Evolutionary conservation across 2,797 vertebrate genomes (phyloP), one percentile per base, ranked within the genome.

Genomic region (Carduelis carduelis): DNA sequence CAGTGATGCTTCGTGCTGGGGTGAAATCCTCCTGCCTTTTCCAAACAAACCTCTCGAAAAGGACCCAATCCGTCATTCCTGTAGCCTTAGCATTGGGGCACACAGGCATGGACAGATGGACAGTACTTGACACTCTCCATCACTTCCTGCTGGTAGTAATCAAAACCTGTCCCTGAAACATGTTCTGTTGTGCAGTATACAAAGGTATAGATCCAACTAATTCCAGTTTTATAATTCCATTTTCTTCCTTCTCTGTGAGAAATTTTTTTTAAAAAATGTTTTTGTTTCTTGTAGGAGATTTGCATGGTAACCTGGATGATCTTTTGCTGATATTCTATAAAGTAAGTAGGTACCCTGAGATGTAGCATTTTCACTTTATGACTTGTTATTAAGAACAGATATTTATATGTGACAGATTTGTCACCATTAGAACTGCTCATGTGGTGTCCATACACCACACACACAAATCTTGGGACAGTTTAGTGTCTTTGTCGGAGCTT

Each of bases 261-360:
- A 74, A 75, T 11, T 59, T 37, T 57, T 34, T 24, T 4, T 3
- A 2, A 19, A 27, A n/a, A 77, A 5, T 12, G 43, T 63, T 90
- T 87, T 61, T 97, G 35, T 96, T 84, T 85, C 77, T 57, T 96
- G 21, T 97, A 99, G 99, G 99, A 93, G 99, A 99, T 98, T 98
- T 99, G 43, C 99, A 99, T 91, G 99, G 99, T 47, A 98, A 98
- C 53, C 97, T 99, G 26, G 99, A 99, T 96, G 99, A 99, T 97
- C 98, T 99, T 70, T 97, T 99, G 70, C 98, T 99, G 85, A 99
- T 99, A 97, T 99, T 99, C 97, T 99, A 99, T 93, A 99, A 99
- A 98, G 99, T 99, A 98, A 97, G 95, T 82, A 22, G 72, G 63
- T 83, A 65, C 50, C 90, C 82, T 52, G 27, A 90, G 79, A n/a